Percentiles rank a stretch among this genome's conserved stretches.
Conservation (phyloP, 2,888 invertebrate genomes). For the Parnassius smintheus region DNA sequence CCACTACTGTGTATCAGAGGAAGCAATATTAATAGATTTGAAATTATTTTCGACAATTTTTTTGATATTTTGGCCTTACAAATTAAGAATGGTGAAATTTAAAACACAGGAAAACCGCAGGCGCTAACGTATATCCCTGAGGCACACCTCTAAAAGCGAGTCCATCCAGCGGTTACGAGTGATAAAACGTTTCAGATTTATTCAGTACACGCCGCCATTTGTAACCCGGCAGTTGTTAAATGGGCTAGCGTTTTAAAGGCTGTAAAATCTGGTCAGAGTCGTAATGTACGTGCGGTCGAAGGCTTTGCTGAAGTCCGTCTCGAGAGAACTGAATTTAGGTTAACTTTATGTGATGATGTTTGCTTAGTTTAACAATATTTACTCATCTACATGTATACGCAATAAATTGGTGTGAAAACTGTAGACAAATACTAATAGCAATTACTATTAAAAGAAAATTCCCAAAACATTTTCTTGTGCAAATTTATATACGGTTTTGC, state of each 20-base stretch:
- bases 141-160: slow-evolving; percentile 44
- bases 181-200: slow-evolving; percentile 71
- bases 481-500: too few relatives aligned
- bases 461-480: too few relatives aligned
- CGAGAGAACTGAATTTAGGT: slow-evolving; percentile 27
- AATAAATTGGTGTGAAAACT: too few relatives aligned
- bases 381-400: background rate
- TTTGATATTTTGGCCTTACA: background rate
- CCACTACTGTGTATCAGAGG: too few relatives aligned
- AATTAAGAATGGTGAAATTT: slow-evolving; percentile 23
- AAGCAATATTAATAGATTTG: too few relatives aligned
- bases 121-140: slow-evolving; percentile 47
- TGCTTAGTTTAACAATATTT: slow-evolving; percentile 16
- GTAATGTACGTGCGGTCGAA: slow-evolving; percentile 47
- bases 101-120: slow-evolving; percentile 37
- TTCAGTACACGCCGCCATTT: slow-evolving; percentile 57
- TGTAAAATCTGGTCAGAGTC: slow-evolving; percentile 48
- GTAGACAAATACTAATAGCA: too few relatives aligned
- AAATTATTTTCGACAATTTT: too few relatives aligned
- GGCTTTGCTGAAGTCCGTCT: slow-evolving; percentile 33
- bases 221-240: slow-evolving; percentile 61
- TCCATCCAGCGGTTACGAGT: slow-evolving; percentile 50
- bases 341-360: slow-evolving; percentile 22
- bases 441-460: too few relatives aligned
- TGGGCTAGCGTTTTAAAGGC: slow-evolving; percentile 54